Conservation (phyloP, 2,888 invertebrate species). For the Endotricha flammealis region DNA sequence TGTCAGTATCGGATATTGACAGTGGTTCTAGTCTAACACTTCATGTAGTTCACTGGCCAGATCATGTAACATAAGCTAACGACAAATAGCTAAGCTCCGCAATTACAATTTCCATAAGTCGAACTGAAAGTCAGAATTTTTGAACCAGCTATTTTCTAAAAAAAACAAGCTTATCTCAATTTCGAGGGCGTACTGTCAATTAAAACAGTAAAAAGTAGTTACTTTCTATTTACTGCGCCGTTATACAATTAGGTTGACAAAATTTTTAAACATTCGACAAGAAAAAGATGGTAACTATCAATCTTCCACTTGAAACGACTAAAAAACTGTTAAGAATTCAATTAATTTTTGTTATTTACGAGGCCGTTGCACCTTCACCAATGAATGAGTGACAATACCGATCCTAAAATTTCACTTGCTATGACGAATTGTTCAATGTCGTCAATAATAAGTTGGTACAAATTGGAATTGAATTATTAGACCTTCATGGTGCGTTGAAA, state of each 20-base stretch:
- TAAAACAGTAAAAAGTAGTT: constrained; percentile 13
- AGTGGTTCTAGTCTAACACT: too few relatives aligned
- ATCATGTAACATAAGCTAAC: too few relatives aligned
- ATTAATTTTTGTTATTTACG: constrained; percentile 60
- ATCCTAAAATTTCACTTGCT: constrained; percentile 51
- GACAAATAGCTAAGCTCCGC: too few relatives aligned
- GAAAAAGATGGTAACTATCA: constrained; percentile 38
- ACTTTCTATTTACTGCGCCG: constrained; percentile 16
- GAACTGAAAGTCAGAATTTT: too few relatives aligned
- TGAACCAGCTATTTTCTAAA: too few relatives aligned
- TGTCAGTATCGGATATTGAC: too few relatives aligned
- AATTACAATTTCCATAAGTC: too few relatives aligned
- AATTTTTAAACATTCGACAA: constrained; percentile 21
- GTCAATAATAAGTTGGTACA: constrained; percentile 58
- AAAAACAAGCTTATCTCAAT: not conserved
- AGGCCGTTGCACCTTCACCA: constrained; percentile 52
- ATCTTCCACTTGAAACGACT: constrained; percentile 33
- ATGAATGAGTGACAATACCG: constrained; percentile 61
- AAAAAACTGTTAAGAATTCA: constrained; percentile 61
- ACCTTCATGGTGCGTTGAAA: constrained; percentile 61
- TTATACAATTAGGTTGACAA: constrained; percentile 19
- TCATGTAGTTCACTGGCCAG: too few relatives aligned
- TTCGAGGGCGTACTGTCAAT: not conserved
- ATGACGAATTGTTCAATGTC: constrained; percentile 59
- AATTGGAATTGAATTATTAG: constrained; percentile 73